Evolutionary conservation across 2,797 vertebrate species (phyloP), one percentile per base, ranked within the genome.

Genomic region (Chaenodraco wilsoni): DNA sequence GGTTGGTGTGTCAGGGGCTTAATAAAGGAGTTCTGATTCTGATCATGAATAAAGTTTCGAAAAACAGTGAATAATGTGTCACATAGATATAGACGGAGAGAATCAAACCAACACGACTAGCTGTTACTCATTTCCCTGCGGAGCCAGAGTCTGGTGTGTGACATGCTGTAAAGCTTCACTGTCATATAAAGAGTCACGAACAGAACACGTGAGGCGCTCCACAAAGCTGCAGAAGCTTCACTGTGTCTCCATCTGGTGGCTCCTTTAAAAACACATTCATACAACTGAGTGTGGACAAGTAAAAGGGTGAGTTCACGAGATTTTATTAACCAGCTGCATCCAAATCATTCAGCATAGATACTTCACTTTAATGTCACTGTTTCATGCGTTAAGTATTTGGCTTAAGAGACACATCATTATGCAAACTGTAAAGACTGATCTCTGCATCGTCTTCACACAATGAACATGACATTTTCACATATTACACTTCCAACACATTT

Each of bases 201-300:
- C 14, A 15, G 15, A 48, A 19, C 10, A 0, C 5, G 27, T 27
- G 27, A 27, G 27, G 27, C 3, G 1, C 11, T 50, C 13, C 13
- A 45, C 23, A 0, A 43, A 41, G 3, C 52, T 49, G 13, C 21
- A 58, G 54, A n/a, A 19, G 9, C 0, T n/a, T 3, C 31, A 10
- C 31, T 54, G 17, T 37, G 69, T 69, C 70, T 62, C 51, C 57
- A 49, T 44, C 79, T 67, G 8, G 21, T 49, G 66, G 46, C 21
- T 11, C 2, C 16, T n/a, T 33, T 5, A n/a, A 9, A 48, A 62
- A 17, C 15, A 57, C 19, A 48, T 1, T 41, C 4, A 21, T 46
- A 19, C 40, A 54, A 56, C 13, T 8, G 17, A 17, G 0, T 0
- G 16, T 12, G 3, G 46, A 44, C 12, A 58, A 23, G 21, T 1